Evolutionary conservation across 2,797 vertebrate genomes (phyloP).

Genomic region (Scleropages formosus): DNA sequence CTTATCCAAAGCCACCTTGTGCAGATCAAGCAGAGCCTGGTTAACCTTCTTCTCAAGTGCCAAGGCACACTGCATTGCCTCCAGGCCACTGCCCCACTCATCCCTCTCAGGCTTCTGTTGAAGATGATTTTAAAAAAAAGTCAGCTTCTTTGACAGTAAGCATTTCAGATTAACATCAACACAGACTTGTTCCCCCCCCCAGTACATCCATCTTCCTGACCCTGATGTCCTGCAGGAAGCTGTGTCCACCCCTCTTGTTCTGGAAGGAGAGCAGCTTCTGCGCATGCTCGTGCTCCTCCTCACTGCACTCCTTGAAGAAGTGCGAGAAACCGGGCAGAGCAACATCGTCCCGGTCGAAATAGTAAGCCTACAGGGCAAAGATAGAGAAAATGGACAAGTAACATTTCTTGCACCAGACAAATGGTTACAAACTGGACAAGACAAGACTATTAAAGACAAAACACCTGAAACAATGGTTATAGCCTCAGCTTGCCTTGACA

Average conservation of each 20-base stretch:
- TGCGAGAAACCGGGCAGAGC: slow-evolving; percentile 69
- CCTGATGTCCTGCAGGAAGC: slow-evolving; percentile 69
- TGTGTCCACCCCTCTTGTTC: slow-evolving; percentile 68
- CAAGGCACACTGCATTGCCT: slow-evolving; percentile 87
- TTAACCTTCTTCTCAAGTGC: slow-evolving; percentile 92
- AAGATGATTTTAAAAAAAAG: background rate
- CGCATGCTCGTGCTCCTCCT: slow-evolving; percentile 66
- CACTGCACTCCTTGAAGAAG: slow-evolving; percentile 72
- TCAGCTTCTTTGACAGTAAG: too few species aligned
- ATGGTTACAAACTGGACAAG: background rate
- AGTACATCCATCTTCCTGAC: slow-evolving; percentile 38
- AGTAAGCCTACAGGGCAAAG: slow-evolving; percentile 55
- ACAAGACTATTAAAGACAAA: too few species aligned
- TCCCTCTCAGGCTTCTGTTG: slow-evolving; percentile 90
- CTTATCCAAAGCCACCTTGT: slow-evolving; percentile 76
- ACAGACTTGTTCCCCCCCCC: background rate
- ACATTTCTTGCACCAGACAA: background rate
- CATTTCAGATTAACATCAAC: background rate
- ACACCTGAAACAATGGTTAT: too few species aligned
- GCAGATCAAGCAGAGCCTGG: slow-evolving; percentile 82
- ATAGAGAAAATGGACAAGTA: background rate
- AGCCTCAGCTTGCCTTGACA: too few species aligned
- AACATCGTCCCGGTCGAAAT: slow-evolving; percentile 71
- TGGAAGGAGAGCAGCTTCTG: slow-evolving; percentile 70
- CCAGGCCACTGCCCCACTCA: slow-evolving; percentile 89